phyloP scores from a whole-genome alignment of 2,797 vertebrate genomes.

The Microctenopoma lineatum region DNA sequence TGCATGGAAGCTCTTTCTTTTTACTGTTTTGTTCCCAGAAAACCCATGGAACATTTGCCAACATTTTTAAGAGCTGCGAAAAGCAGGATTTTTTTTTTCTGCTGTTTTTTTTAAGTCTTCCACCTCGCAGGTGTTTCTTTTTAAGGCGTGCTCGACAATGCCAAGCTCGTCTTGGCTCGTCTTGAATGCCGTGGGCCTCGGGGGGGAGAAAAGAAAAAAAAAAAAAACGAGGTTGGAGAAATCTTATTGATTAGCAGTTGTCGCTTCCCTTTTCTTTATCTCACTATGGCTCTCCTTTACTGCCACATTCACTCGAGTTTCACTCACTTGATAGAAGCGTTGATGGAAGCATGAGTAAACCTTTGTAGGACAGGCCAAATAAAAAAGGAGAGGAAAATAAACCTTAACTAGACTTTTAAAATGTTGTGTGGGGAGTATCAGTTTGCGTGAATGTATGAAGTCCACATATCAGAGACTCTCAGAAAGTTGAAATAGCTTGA shows the following conservation, averaged over 20 bases:
- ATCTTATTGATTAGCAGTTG: constrained; percentile 83
- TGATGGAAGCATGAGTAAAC: constrained; percentile 51
- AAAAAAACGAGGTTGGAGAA: constrained; percentile 71
- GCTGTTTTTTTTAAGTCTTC: constrained; percentile 78
- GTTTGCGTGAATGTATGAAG: constrained; percentile 18
- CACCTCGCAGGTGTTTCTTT: constrained; percentile 85
- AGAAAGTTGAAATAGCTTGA: constrained; percentile 25
- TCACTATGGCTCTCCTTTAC: constrained; percentile 56
- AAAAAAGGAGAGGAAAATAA: constrained; percentile 39
- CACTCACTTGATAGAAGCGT: constrained; percentile 56
- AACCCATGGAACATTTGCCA: constrained; percentile 82
- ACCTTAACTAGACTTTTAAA: constrained; percentile 43
- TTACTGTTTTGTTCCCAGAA: constrained; percentile 82
- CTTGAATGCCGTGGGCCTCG: constrained; percentile 78
- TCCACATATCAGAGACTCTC: constrained; percentile 37
- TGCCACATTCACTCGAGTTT: constrained; percentile 58
- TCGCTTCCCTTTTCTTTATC: constrained; percentile 75
- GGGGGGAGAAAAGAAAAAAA: background rate
- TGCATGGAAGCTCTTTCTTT: constrained; percentile 79
- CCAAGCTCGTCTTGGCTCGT: constrained; percentile 82
- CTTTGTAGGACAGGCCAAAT: constrained; percentile 68
- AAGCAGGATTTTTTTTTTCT: constrained; percentile 78
- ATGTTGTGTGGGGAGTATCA: constrained; percentile 9
- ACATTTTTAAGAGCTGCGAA: constrained; percentile 84
- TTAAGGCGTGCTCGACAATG: constrained; percentile 81